A percentile compares a stretch with the other conserved stretches of the same genome.
phyloP scores from a whole-genome alignment of 2,888 invertebrate species.

The Phortica magna region DNA sequence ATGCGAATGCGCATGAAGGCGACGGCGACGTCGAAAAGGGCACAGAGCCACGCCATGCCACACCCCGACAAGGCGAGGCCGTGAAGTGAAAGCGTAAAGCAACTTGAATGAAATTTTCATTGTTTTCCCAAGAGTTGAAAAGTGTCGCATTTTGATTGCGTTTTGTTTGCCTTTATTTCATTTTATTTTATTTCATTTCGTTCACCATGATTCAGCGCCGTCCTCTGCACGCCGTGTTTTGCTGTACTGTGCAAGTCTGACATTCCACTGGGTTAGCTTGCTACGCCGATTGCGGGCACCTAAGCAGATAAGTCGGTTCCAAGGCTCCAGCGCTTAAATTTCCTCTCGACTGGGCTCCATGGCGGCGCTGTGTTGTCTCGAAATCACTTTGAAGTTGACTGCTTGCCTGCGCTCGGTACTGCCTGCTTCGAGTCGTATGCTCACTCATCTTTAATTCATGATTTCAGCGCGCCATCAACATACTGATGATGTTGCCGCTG shows the following conservation, averaged over 20 bases:
- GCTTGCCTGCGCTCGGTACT: neutral
- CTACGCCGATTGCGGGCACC: neutral
- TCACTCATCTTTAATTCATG: slow-evolving; percentile 70
- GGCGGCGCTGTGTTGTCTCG: neutral
- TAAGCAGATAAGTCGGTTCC: slow-evolving; percentile 16
- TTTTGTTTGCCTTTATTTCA: slow-evolving; percentile 54
- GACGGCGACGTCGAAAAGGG: neutral
- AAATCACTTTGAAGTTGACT: slow-evolving; percentile 19
- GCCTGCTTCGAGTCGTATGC: slow-evolving; percentile 29
- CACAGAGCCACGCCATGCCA: neutral
- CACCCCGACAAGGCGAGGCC: slow-evolving; percentile 38
- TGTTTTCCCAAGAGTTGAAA: slow-evolving; percentile 65
- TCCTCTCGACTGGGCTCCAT: slow-evolving; percentile 43
- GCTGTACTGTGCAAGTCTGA: neutral
- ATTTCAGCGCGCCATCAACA: slow-evolving; percentile 38
- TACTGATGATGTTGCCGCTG: neutral
- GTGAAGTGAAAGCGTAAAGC: slow-evolving; percentile 55
- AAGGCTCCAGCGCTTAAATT: slow-evolving; percentile 38
- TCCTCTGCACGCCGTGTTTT: neutral
- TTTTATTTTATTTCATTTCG: slow-evolving; percentile 6
- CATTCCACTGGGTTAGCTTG: slow-evolving; percentile 2
- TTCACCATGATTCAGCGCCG: neutral
- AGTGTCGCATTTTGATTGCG: slow-evolving; percentile 69
- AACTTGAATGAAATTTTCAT: slow-evolving; percentile 65
- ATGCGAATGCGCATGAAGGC: slow-evolving; percentile 31